These are phyloP conservation scores for Rotaria sp. DNA, from an alignment of 2,888 invertebrate genomes.

Conservation along the genomic window DNA sequence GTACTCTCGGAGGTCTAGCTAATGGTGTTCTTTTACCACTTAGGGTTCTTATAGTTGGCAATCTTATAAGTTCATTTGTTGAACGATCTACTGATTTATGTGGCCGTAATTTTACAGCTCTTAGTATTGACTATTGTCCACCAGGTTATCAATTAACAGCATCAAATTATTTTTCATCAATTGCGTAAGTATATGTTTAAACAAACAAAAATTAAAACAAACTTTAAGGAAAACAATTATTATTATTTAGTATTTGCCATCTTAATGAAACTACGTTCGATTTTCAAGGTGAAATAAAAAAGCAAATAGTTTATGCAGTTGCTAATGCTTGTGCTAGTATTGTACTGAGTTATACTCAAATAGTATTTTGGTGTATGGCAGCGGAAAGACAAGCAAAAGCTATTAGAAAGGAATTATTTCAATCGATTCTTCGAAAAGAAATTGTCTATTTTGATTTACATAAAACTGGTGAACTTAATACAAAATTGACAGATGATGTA, in stretches of 20 bases:
- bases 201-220: not conserved
- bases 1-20: conserved; percentile 45
- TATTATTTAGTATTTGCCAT: not conserved
- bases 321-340: conserved; percentile 47
- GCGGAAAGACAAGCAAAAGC: conserved; percentile 56
- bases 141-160: not conserved
- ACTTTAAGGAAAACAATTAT: not conserved
- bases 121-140: not conserved
- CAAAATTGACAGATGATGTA: conserved; percentile 44
- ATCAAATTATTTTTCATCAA: not conserved
- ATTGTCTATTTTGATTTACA: conserved; percentile 47
- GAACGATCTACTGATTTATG: conserved; percentile 25
- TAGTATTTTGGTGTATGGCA: conserved; percentile 53
- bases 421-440: conserved; percentile 45
- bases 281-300: not conserved
- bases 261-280: not conserved
- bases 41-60: conserved; percentile 54
- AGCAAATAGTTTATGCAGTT: not conserved
- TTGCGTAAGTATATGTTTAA: not conserved
- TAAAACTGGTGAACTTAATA: conserved; percentile 42
- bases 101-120: not conserved
- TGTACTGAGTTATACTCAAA: conserved; percentile 50
- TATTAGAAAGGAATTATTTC: conserved; percentile 42
- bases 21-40: conserved; percentile 50
- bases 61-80: conserved; percentile 51